Percentiles rank a stretch among this genome's conserved stretches.
phyloP scores from a whole-genome alignment of 2,888 invertebrate species.

The Mamestra brassicae region DNA sequence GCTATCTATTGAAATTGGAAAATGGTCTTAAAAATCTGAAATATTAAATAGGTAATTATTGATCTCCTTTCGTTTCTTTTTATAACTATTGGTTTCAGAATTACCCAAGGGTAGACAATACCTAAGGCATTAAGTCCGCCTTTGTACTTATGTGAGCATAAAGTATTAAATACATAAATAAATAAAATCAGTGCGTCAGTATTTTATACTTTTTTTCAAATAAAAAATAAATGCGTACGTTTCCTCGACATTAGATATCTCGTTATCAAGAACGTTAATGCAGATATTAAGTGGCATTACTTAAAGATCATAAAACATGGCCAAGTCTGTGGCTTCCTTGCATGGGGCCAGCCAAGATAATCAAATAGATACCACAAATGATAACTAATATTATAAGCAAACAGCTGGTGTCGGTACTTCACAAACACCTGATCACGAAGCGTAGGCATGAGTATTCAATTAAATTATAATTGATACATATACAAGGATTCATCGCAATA shows the following conservation, averaged over 20 bases:
- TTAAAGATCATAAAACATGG: slow-evolving; percentile 41
- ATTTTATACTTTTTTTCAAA: not conserved
- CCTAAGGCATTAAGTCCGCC: too few relatives aligned
- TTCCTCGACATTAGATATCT: slow-evolving; percentile 12
- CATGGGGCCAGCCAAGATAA: slow-evolving; percentile 52
- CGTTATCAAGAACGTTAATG: slow-evolving; percentile 39
- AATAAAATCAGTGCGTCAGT: not conserved
- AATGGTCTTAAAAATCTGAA: too few relatives aligned
- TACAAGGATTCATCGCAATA: slow-evolving; percentile 16
- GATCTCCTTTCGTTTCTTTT: too few relatives aligned
- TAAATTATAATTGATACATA: slow-evolving; percentile 62
- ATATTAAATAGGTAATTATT: too few relatives aligned
- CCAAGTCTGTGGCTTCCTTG: slow-evolving; percentile 23
- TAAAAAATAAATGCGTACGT: not conserved
- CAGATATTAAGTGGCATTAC: slow-evolving; percentile 43
- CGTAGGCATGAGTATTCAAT: slow-evolving; percentile 54
- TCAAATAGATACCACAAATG: slow-evolving; percentile 52
- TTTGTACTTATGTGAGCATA: too few relatives aligned
- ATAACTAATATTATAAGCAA: slow-evolving; percentile 59
- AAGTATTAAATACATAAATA: not conserved
- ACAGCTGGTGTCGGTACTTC: slow-evolving; percentile 50
- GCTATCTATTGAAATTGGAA: too few relatives aligned
- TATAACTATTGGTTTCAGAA: too few relatives aligned
- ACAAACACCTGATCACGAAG: slow-evolving; percentile 61
- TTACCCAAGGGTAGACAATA: too few relatives aligned